Percentiles rank a stretch among this genome's conserved stretches.
phyloP scores from a whole-genome alignment of 2,888 invertebrate genomes.

The Netelia fuscicornis region DNA sequence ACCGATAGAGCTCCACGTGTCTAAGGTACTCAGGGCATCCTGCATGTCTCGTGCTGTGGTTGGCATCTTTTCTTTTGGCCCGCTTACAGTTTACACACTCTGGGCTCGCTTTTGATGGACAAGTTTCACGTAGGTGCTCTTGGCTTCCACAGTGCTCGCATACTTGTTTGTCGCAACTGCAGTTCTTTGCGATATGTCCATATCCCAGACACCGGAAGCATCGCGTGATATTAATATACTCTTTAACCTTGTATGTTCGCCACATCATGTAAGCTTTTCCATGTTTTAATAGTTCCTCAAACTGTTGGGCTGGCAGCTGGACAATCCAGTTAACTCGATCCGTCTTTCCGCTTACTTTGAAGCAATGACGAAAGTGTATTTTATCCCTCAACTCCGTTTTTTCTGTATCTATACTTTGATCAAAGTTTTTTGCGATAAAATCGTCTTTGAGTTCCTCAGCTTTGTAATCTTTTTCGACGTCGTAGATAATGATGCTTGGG shows the following conservation, averaged over 20 bases:
- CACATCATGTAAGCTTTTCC: not conserved
- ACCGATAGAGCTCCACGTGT: too few relatives aligned
- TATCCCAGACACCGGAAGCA: conserved; percentile 40
- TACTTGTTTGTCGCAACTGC: not conserved
- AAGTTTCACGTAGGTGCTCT: too few relatives aligned
- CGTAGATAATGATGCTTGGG: not conserved
- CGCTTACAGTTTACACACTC: too few relatives aligned
- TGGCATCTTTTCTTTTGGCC: too few relatives aligned
- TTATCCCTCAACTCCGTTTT: not conserved
- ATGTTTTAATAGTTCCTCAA: not conserved
- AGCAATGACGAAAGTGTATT: not conserved
- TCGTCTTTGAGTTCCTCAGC: not conserved
- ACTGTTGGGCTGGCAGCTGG: not conserved
- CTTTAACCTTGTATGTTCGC: not conserved
- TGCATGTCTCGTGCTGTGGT: too few relatives aligned
- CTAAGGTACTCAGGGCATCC: too few relatives aligned
- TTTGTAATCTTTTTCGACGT: not conserved
- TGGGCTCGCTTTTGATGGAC: too few relatives aligned
- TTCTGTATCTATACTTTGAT: not conserved
- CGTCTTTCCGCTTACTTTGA: not conserved
- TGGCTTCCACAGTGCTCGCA: too few relatives aligned
- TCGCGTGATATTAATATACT: conserved; percentile 1
- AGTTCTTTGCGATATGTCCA: conserved; percentile 22
- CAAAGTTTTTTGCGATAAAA: not conserved
- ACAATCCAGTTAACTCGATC: not conserved